Evolutionary conservation across 2,113 vertebrate genomes (phyloP).

Genomic region (Vicugna pacos): DNA sequence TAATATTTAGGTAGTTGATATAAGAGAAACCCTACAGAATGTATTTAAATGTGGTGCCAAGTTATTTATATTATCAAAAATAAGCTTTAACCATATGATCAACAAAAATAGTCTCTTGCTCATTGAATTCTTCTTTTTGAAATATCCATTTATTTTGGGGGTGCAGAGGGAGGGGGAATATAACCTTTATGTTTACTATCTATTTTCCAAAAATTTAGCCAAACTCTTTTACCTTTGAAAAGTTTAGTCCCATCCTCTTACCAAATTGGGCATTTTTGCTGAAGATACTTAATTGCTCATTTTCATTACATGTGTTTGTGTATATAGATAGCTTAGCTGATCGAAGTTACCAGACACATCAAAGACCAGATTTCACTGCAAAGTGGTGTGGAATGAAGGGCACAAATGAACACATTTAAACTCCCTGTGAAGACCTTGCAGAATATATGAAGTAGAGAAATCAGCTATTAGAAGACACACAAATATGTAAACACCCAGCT

Average conservation of each 20-base stretch:
- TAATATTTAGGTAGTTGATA: neutral
- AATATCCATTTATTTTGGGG: neutral
- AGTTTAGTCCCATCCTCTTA: neutral
- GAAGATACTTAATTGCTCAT: neutral
- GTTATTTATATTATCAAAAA: slow-evolving; percentile 16
- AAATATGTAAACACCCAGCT: neutral
- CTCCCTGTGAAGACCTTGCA: neutral
- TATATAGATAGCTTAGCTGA: neutral
- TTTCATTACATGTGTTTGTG: neutral
- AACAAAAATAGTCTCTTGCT: neutral
- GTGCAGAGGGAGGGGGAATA: neutral
- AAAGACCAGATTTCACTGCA: neutral
- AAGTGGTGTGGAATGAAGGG: neutral
- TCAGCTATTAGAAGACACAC: neutral
- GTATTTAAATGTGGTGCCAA: slow-evolving; percentile 21
- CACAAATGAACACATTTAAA: neutral
- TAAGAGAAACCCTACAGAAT: neutral
- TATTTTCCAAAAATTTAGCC: neutral
- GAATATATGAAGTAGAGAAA: neutral
- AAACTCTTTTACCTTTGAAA: neutral
- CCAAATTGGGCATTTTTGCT: neutral
- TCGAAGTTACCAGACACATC: neutral
- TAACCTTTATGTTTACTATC: neutral
- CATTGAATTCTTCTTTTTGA: slow-evolving; percentile 1
- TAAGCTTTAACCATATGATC: neutral